Evolutionary conservation across 1,140 invertebrate genomes (phyloP), one percentile per base, ranked within the genome.

Genomic region (Eumeta japonica): DNA sequence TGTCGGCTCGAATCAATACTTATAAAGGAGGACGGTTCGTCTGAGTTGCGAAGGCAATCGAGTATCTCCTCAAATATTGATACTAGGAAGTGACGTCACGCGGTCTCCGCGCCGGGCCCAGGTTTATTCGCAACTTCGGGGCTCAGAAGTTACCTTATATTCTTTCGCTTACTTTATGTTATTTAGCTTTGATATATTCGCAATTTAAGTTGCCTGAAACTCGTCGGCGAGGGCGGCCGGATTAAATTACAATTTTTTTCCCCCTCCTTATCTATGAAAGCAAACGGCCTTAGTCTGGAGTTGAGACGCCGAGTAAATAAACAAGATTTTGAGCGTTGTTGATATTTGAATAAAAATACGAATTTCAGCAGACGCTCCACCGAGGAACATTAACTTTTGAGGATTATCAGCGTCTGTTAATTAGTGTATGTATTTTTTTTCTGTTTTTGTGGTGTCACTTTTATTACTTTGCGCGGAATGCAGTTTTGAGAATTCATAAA

Each of bases 181-280:
- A 66, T 68, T 68, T 68, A 63, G 64, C 66, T 68, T 72, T 63
- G 66, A 71, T 72, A 68, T 62, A 66, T 68, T 71, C 55, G 61
- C 62, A 68, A 72, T 72, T 68, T 68, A 68, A 68, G 59, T 68
- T 72, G 62, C 56, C 58, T 60, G 48, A 65, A 71, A 72, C 61
- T 72, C 64, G 48, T 48, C 56, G 49, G 55, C 48, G 39, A 51
- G 56, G 44, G 53, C 49, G 52, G 42, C 48, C 19, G 56, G 58
- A 68, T 68, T 62, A 67, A 67, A 64, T 68, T 66, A 64, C 60
- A 56, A 55, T 56, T 60, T 66, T 71, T 59, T 67, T 24, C 20
- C n/a, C 20, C 39, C 37, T 48, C 50, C 52, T 50, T 51, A 45
- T 45, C 36, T 39, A 47, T 45, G 52, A 53, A 50, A 54, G 43